phyloP scores from a whole-genome alignment of 2,113 vertebrate species.

The Silurus meridionalis region DNA sequence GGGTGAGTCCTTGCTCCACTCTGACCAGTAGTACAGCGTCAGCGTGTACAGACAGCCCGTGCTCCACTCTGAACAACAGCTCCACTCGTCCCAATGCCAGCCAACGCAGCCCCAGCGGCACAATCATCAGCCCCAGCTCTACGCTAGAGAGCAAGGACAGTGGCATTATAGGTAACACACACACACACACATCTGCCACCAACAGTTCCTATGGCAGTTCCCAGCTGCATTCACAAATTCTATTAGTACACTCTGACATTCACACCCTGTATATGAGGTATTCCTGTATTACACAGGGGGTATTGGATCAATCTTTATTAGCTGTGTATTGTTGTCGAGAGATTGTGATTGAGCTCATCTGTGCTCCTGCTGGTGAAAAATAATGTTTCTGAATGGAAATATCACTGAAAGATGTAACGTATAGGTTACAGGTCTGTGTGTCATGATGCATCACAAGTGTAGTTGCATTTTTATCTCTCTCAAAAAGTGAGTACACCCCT shows the following conservation, averaged over 20 bases:
- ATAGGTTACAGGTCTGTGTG: background rate
- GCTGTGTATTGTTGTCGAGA: background rate
- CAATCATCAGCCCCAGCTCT: slow-evolving; percentile 94
- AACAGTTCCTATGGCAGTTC: background rate
- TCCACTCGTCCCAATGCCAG: slow-evolving; percentile 74
- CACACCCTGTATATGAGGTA: background rate
- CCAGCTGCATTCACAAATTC: background rate
- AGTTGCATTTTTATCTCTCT: no score
- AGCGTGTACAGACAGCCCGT: slow-evolving; percentile 92
- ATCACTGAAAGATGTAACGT: slow-evolving; percentile 52
- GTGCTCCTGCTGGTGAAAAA: slow-evolving; percentile 48
- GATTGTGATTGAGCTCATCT: background rate
- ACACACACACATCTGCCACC: background rate
- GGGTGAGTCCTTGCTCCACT: slow-evolving; percentile 82
- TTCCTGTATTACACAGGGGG: background rate
- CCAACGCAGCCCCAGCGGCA: slow-evolving; percentile 87
- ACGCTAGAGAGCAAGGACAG: slow-evolving; percentile 99
- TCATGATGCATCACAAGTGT: no score
- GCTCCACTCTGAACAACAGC: slow-evolving; percentile 94
- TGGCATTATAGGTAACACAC: slow-evolving; percentile 91
- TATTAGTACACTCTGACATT: background rate
- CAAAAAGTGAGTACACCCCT: no score
- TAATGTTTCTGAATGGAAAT: slow-evolving; percentile 31
- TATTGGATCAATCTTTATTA: background rate
- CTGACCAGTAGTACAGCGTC: slow-evolving; percentile 95